Evolutionary conservation across 2,797 vertebrate genomes (phyloP).

Genomic region (Channa striata): DNA sequence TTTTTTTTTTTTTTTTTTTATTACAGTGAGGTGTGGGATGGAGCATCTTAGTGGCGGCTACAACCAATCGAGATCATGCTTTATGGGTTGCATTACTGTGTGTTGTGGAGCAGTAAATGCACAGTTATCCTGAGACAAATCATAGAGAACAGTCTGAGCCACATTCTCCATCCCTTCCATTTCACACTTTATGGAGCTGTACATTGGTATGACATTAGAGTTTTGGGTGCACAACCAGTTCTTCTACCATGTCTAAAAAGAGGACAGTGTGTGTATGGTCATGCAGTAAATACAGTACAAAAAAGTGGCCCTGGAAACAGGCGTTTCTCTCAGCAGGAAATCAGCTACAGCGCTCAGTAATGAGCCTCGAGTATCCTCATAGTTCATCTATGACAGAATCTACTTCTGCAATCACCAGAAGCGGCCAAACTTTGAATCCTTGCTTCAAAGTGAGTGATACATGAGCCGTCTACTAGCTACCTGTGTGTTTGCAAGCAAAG

Average conservation of each 20-base stretch:
- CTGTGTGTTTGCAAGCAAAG: background rate
- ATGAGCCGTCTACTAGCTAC: slow-evolving; percentile 12
- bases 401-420: slow-evolving; percentile 8
- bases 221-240: slow-evolving; percentile 32
- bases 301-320: slow-evolving; percentile 15
- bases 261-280: background rate
- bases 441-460: slow-evolving; percentile 11
- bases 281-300: slow-evolving; percentile 31
- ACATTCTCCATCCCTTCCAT: slow-evolving; percentile 65
- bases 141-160: slow-evolving; percentile 24
- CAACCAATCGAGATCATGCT: slow-evolving; percentile 45
- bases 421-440: background rate
- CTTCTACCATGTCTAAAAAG: slow-evolving; percentile 33
- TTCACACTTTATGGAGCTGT: slow-evolving; percentile 72
- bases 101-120: slow-evolving; percentile 53
- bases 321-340: slow-evolving; percentile 7
- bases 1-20: slow-evolving; percentile 9
- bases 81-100: slow-evolving; percentile 31
- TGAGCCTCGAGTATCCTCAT: background rate
- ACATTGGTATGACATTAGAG: slow-evolving; percentile 49
- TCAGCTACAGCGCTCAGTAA: slow-evolving; percentile 9
- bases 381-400: slow-evolving; percentile 4
- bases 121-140: slow-evolving; percentile 60
- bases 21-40: slow-evolving; percentile 6
- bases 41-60: slow-evolving; percentile 12